These are phyloP conservation scores for Lucilia cuprina DNA, from an alignment of 1,140 invertebrate genomes.

Conservation along the genomic window DNA sequence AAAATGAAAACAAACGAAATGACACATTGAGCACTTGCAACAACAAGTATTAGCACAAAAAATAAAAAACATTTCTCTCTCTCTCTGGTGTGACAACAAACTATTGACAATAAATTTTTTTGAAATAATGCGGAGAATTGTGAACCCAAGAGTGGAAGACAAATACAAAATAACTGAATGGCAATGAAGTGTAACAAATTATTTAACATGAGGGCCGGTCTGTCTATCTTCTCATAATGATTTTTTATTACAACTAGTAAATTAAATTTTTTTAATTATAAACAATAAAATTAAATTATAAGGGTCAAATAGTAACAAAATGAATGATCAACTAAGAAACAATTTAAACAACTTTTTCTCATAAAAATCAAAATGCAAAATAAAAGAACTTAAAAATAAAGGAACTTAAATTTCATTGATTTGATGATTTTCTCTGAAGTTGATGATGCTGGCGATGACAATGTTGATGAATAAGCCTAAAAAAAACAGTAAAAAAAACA, in stretches of 20 bases:
- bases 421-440: neutral
- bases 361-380: neutral
- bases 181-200: slow-evolving; percentile 1
- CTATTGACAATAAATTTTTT: neutral
- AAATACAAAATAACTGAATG: neutral
- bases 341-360: neutral
- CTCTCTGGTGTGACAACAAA: neutral
- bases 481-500: neutral
- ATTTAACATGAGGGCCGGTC: neutral
- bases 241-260: neutral
- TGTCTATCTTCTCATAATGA: neutral
- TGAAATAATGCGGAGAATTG: neutral
- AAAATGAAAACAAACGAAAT: no score
- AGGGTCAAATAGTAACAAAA: neutral
- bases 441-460: neutral
- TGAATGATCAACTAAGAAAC: neutral
- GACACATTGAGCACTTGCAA: neutral
- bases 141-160: neutral
- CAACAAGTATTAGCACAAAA: neutral
- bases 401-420: no score
- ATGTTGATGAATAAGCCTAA: neutral
- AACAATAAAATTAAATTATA: neutral
- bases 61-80: neutral
- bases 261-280: neutral
- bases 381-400: neutral